Evolutionary conservation across 1,140 invertebrate species (phyloP).

Genomic region (Tetramorium alpestre): DNA sequence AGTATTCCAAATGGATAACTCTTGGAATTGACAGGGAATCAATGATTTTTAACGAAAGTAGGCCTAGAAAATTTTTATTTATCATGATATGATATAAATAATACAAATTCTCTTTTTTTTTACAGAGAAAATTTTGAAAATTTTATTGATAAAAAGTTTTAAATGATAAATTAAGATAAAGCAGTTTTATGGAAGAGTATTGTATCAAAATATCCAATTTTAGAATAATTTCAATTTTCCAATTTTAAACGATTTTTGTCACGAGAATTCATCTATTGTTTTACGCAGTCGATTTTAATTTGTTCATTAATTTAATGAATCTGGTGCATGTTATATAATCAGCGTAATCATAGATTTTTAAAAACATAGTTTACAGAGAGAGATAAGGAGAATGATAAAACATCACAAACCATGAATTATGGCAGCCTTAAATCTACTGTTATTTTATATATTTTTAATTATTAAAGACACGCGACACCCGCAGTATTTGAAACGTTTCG

Average conservation of each 20-base stretch:
- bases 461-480: conserved; percentile 70
- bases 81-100: not conserved
- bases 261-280: conserved; percentile 1
- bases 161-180: conserved; percentile 19
- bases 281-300: not conserved
- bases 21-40: conserved; percentile 36
- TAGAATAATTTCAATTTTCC: not conserved
- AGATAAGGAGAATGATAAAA: conserved; percentile 61
- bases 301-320: conserved; percentile 54
- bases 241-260: conserved; percentile 11
- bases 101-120: conserved; percentile 35
- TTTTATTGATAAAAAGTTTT: conserved; percentile 13
- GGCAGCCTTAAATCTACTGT: conserved; percentile 74
- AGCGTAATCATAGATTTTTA: conserved; percentile 41
- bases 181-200: conserved; percentile 1
- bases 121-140: conserved; percentile 16
- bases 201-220: conserved; percentile 34
- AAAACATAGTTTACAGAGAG: conserved; percentile 36
- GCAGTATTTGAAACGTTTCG: conserved; percentile 73
- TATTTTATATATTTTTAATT: conserved; percentile 67
- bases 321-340: conserved; percentile 23
- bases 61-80: conserved; percentile 64
- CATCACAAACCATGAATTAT: conserved; percentile 76
- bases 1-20: conserved; percentile 39
- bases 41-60: conserved; percentile 62